A percentile compares a stretch with the other conserved stretches of the same genome.
Conservation (phyloP, 1,140 invertebrate genomes). For the Pseudobourletiella spinata region DNA sequence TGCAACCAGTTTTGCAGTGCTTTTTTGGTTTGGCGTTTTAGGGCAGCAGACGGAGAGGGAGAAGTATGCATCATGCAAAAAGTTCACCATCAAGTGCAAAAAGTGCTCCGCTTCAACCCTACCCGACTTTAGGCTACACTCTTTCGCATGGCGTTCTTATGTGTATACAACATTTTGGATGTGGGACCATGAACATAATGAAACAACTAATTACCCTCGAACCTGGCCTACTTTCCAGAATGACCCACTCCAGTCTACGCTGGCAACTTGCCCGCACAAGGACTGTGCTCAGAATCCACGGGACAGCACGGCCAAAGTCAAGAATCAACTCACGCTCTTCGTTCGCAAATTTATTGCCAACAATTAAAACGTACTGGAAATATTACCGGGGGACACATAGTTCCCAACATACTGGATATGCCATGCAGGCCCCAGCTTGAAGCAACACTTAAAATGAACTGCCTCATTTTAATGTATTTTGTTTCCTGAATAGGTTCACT, state of each 20-base stretch:
- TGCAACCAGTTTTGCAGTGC: too few relatives aligned
- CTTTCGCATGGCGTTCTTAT: constrained; percentile 37
- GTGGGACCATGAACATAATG: too few relatives aligned
- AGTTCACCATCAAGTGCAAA: constrained; percentile 42
- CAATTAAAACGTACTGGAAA: constrained; percentile 65
- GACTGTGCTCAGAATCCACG: neutral
- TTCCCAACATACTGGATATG: neutral
- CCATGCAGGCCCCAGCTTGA: neutral
- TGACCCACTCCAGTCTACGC: constrained; percentile 2
- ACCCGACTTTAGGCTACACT: constrained; percentile 43
- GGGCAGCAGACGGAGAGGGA: constrained; percentile 52
- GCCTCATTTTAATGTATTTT: too few relatives aligned
- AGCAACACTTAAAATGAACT: too few relatives aligned
- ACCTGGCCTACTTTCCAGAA: too few relatives aligned
- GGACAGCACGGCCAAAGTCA: constrained; percentile 44
- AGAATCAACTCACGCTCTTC: constrained; percentile 59
- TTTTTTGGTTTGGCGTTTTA: too few relatives aligned
- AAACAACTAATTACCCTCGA: too few relatives aligned
- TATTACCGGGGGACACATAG: neutral
- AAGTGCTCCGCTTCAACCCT: constrained; percentile 42
- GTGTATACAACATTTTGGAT: too few relatives aligned
- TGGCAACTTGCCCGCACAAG: neutral
- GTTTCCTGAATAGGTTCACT: constrained; percentile 47
- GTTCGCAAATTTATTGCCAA: constrained; percentile 57
- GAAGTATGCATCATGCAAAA: constrained; percentile 63